These are phyloP conservation scores for Microctenopoma steveboyesi DNA, from an alignment of 2,797 vertebrate genomes.

Conservation along the genomic window DNA sequence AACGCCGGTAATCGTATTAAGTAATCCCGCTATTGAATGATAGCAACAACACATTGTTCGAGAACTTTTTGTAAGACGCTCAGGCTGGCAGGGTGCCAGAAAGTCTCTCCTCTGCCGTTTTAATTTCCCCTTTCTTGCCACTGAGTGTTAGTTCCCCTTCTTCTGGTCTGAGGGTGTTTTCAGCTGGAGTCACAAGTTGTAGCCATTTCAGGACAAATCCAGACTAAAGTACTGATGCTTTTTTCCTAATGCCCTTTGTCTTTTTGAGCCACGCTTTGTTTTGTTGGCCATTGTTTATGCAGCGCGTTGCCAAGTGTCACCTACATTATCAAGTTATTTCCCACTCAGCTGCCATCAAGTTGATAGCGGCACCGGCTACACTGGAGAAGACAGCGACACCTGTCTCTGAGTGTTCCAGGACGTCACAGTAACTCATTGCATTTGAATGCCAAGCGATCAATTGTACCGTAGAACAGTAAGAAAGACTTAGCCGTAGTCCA, in stretches of 20 bases:
- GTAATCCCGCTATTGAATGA: slow-evolving; percentile 74
- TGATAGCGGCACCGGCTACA: background rate
- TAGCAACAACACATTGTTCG: slow-evolving; percentile 66
- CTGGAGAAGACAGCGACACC: background rate
- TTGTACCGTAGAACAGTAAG: too few species aligned
- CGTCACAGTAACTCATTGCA: background rate
- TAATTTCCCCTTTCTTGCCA: slow-evolving; percentile 39
- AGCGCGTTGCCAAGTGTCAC: background rate
- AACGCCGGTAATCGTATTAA: slow-evolving; percentile 77
- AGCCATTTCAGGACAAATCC: slow-evolving; percentile 14
- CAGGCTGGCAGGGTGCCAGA: slow-evolving; percentile 55
- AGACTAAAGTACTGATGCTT: background rate
- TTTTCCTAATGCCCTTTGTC: background rate
- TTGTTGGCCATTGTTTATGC: background rate
- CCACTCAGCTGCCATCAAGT: background rate
- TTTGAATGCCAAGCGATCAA: background rate
- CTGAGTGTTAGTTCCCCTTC: slow-evolving; percentile 63
- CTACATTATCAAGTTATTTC: slow-evolving; percentile 10
- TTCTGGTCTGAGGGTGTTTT: slow-evolving; percentile 37
- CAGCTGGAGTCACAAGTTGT: slow-evolving; percentile 8
- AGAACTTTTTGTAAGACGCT: slow-evolving; percentile 64
- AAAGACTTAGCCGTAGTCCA: too few species aligned
- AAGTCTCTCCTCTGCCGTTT: slow-evolving; percentile 38
- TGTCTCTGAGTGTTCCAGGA: background rate
- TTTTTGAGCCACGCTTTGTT: background rate